Evolutionary conservation across 53 echinoderm and acorn worm species (phyloP).

Genomic region (Hippasteria phrygiana): DNA sequence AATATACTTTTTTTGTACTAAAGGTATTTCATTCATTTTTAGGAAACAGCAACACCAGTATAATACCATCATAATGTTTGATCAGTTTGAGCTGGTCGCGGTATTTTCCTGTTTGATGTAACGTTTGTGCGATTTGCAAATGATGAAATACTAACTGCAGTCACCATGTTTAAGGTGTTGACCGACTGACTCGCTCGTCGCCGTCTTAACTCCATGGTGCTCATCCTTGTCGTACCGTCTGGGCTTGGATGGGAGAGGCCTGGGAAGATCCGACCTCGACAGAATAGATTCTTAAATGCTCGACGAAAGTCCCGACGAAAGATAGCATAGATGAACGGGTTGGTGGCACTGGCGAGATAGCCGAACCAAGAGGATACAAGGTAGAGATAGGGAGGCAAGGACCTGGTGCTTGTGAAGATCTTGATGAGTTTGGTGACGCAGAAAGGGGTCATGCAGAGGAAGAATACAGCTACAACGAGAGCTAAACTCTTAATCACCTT

Average conservation of each 20-base stretch:
- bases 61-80: too few relatives aligned
- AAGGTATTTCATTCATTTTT: too few relatives aligned
- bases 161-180: too few relatives aligned
- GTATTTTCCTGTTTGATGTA: too few relatives aligned
- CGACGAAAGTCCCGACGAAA: conserved; percentile 72
- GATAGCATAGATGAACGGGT: conserved; percentile 75
- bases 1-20: too few relatives aligned
- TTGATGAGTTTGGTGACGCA: conserved; percentile 78
- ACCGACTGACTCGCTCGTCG: background rate
- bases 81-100: too few relatives aligned
- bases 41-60: too few relatives aligned
- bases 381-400: conserved; percentile 49
- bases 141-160: too few relatives aligned
- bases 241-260: background rate
- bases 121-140: too few relatives aligned
- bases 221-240: background rate
- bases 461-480: conserved; percentile 65
- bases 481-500: conserved; percentile 56
- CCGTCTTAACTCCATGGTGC: background rate
- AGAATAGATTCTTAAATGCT: conserved; percentile 55
- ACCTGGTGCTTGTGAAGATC: conserved; percentile 54
- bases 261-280: conserved; percentile 37
- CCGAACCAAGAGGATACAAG: conserved; percentile 45
- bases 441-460: conserved; percentile 75
- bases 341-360: conserved; percentile 72